Conservation (phyloP, 2,888 invertebrate species). For the Nesidiocoris tenuis region DNA sequence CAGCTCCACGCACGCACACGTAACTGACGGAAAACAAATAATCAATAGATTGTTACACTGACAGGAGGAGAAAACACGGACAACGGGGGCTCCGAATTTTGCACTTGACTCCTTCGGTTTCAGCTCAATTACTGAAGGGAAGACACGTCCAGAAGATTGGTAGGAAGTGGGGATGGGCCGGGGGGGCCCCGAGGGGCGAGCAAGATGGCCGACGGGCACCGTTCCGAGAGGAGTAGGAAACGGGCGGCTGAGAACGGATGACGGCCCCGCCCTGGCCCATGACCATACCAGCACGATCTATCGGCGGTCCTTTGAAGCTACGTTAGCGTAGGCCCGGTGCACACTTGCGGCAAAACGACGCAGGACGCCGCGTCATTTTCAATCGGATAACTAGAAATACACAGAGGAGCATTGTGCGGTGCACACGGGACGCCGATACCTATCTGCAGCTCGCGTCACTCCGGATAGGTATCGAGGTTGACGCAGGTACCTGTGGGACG, state of each 20-base stretch:
- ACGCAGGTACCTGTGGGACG: too few species aligned
- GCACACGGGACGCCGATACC: too few species aligned
- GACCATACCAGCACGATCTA: neutral
- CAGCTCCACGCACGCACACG: too few species aligned
- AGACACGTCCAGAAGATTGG: neutral
- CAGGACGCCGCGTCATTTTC: too few species aligned
- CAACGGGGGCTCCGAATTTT: conserved; percentile 2
- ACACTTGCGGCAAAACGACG: too few species aligned
- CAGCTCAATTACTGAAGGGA: conserved; percentile 39
- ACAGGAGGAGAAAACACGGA: conserved; percentile 28
- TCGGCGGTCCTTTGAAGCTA: too few species aligned
- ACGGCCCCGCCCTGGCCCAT: neutral
- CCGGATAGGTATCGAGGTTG: too few species aligned
- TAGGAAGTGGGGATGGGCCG: neutral
- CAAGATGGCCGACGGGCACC: conserved; percentile 28
- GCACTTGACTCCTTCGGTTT: conserved; percentile 29
- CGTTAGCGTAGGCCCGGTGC: too few species aligned
- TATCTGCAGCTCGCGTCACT: too few species aligned
- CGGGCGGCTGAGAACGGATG: neutral
- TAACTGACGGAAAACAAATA: neutral
- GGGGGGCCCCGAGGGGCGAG: conserved; percentile 2
- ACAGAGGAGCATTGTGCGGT: too few species aligned
- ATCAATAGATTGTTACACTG: conserved; percentile 12
- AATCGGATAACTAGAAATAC: too few species aligned
- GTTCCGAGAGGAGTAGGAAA: conserved; percentile 1